Percentiles rank a stretch among this genome's conserved stretches.
phyloP scores from a whole-genome alignment of 2,797 vertebrate genomes.

The Cuculus canorus region DNA sequence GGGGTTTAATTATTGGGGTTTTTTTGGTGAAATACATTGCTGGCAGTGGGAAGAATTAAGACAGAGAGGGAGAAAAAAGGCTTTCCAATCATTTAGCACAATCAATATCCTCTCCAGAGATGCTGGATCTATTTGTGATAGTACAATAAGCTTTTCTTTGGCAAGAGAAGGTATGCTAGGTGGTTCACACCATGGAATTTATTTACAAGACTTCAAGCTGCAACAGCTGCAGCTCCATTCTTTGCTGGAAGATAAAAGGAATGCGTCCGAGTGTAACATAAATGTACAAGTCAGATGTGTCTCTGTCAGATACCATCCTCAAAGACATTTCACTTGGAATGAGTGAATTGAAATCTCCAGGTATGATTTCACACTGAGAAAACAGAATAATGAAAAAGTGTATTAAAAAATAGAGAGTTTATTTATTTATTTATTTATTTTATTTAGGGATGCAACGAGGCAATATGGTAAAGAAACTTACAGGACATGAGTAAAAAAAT shows the following conservation, averaged over 20 bases:
- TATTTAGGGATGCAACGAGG: background rate
- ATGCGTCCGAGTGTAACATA: background rate
- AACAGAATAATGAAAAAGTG: background rate
- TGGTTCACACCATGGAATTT: background rate
- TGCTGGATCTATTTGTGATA: background rate
- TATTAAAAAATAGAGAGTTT: background rate
- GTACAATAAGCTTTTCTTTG: background rate
- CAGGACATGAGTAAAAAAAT: background rate
- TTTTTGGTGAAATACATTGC: background rate
- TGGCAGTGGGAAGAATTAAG: background rate
- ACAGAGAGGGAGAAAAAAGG: background rate
- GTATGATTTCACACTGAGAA: background rate
- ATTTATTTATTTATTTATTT: background rate
- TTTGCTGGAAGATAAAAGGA: background rate
- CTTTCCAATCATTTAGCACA: slow-evolving; percentile 7
- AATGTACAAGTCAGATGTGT: background rate
- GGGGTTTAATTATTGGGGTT: background rate
- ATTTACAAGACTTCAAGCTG: slow-evolving; percentile 20
- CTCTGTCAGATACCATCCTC: background rate
- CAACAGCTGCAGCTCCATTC: background rate
- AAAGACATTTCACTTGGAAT: background rate
- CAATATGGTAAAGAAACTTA: background rate
- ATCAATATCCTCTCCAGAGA: background rate
- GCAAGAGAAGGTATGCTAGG: background rate
- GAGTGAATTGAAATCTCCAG: background rate